A percentile compares a stretch with the other conserved stretches of the same genome.
These are phyloP conservation scores for Eupleurogrammus muticus DNA, from an alignment of 2,797 vertebrate genomes.

Conservation along the genomic window DNA sequence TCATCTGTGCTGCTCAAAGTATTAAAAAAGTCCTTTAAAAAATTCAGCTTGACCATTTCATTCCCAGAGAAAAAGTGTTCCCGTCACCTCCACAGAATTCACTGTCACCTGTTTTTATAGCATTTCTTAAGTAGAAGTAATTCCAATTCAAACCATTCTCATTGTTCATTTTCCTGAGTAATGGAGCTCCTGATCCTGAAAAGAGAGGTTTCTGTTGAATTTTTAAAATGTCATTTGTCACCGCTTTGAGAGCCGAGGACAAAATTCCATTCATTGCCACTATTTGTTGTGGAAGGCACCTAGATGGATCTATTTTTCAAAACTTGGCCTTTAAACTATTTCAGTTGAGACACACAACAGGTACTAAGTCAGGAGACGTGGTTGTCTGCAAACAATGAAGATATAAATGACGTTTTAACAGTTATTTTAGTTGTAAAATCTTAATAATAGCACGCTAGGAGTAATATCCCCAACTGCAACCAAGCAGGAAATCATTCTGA, in stretches of 20 bases:
- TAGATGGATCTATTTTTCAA: background rate
- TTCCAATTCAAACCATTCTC: background rate
- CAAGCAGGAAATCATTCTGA: no score
- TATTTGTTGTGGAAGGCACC: background rate
- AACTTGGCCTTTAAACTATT: background rate
- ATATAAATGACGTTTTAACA: no score
- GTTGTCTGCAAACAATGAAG: background rate
- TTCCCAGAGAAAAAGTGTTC: background rate
- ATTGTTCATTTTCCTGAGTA: background rate
- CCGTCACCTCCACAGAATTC: constrained; percentile 6
- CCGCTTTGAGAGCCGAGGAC: background rate
- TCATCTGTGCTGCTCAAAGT: background rate
- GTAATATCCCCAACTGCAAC: no score
- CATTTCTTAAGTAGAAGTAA: background rate
- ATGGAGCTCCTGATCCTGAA: background rate
- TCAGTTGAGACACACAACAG: background rate
- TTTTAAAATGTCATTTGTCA: background rate
- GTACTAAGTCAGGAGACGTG: background rate
- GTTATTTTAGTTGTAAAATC: background rate
- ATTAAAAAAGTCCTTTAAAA: background rate
- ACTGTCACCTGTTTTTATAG: background rate
- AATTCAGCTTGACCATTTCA: background rate
- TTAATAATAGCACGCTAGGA: background rate
- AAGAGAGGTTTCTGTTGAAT: background rate
- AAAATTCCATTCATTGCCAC: background rate